These are phyloP conservation scores for Sesia apiformis DNA, from an alignment of 2,888 invertebrate species.

Conservation along the genomic window DNA sequence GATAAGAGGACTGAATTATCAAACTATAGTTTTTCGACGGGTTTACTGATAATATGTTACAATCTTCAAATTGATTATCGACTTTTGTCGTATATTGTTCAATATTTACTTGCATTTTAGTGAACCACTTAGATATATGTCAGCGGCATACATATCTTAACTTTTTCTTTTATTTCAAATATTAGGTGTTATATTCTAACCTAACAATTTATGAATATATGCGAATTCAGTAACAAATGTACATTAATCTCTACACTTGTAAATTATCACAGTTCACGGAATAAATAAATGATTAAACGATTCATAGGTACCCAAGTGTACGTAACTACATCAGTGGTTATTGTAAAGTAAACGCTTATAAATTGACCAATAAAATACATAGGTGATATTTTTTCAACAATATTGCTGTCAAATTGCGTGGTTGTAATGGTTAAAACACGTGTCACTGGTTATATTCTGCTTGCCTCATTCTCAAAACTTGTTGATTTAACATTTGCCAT, in stretches of 20 bases:
- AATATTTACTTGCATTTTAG: slow-evolving; percentile 48
- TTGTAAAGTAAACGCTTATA: background rate
- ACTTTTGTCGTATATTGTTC: slow-evolving; percentile 7
- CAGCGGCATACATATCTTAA: slow-evolving; percentile 21
- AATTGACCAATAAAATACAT: slow-evolving; percentile 1
- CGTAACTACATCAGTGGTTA: background rate
- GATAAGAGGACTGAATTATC: too few species aligned
- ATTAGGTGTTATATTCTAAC: background rate
- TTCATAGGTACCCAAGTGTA: too few species aligned
- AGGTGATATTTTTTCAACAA: slow-evolving; percentile 16
- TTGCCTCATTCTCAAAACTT: slow-evolving; percentile 50
- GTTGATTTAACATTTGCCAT: slow-evolving; percentile 59
- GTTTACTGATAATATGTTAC: too few species aligned
- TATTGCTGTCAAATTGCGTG: slow-evolving; percentile 26
- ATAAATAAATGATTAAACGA: too few species aligned
- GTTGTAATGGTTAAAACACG: slow-evolving; percentile 18
- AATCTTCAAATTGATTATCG: too few species aligned
- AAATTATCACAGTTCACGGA: background rate
- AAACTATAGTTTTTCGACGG: too few species aligned
- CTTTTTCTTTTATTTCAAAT: background rate
- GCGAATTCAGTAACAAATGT: background rate
- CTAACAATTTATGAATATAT: background rate
- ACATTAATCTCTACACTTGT: background rate
- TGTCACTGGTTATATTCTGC: slow-evolving; percentile 24
- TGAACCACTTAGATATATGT: slow-evolving; percentile 32